A percentile compares a stretch with the other conserved stretches of the same genome.
These are phyloP conservation scores for Paralichthys olivaceus DNA, from an alignment of 2,113 vertebrate species.

Conservation along the genomic window DNA sequence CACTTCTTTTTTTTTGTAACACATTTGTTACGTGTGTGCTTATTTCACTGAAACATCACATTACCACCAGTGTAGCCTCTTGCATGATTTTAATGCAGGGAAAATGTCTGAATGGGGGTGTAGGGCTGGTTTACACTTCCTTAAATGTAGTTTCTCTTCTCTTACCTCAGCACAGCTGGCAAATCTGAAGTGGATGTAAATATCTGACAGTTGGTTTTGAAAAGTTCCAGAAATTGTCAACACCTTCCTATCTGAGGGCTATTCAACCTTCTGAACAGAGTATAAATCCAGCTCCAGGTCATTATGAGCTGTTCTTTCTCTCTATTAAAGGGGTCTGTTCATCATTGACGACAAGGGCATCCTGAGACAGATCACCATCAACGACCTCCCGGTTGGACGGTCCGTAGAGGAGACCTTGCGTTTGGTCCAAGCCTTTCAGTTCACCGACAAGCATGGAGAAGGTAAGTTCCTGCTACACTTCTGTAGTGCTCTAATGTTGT, in stretches of 20 bases:
- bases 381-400: constrained; percentile 98
- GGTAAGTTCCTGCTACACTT: constrained; percentile 76
- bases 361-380: constrained; percentile 97
- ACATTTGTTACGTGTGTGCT: not conserved
- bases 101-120: too few relatives aligned
- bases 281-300: not conserved
- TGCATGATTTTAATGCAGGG: not conserved
- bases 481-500: not conserved
- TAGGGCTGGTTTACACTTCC: too few relatives aligned
- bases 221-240: not conserved
- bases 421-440: constrained; percentile 97
- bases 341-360: constrained; percentile 95
- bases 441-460: constrained; percentile 97
- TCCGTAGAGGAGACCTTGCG: constrained; percentile 95
- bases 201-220: not conserved
- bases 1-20: not conserved
- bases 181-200: not conserved
- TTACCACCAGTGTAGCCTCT: not conserved
- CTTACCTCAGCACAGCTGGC: not conserved
- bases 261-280: not conserved
- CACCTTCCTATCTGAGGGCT: too few relatives aligned
- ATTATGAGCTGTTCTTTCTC: not conserved
- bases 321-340: constrained; percentile 89
- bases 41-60: not conserved
- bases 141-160: not conserved